phyloP scores from a whole-genome alignment of 2,888 invertebrate genomes.

The Bombylius discolor region DNA sequence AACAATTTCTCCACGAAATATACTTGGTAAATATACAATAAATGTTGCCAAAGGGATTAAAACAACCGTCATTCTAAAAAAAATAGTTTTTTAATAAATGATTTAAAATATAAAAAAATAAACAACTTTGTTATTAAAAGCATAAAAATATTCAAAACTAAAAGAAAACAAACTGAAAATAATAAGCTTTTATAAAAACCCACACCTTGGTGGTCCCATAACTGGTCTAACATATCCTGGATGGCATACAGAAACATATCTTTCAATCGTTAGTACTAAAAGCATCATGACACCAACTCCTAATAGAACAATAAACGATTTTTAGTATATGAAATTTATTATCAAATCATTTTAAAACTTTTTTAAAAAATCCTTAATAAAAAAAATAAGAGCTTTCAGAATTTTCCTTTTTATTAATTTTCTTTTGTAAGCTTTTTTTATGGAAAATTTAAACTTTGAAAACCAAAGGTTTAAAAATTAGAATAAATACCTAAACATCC shows the following conservation, averaged over 20 bases:
- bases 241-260: conserved; percentile 62
- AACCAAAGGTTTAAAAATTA: background rate
- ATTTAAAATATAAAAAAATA: background rate
- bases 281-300: conserved; percentile 67
- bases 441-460: background rate
- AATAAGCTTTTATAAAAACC: conserved; percentile 8
- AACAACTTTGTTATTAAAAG: background rate
- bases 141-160: background rate
- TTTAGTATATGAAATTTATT: background rate
- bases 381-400: background rate
- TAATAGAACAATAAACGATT: conserved; percentile 13
- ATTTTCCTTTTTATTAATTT: background rate
- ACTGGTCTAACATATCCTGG: conserved; percentile 54
- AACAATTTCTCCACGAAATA: conserved; percentile 48
- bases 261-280: conserved; percentile 56
- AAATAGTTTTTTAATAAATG: background rate
- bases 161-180: background rate
- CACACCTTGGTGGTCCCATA: conserved; percentile 47
- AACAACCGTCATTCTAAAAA: conserved; percentile 42
- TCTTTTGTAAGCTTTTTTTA: background rate
- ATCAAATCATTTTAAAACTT: background rate
- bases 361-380: background rate
- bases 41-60: conserved; percentile 52
- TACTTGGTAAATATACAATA: conserved; percentile 53
- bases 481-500: conserved; percentile 47